phyloP scores from a whole-genome alignment of 2,113 vertebrate genomes.

The Terrapene triunguis region DNA sequence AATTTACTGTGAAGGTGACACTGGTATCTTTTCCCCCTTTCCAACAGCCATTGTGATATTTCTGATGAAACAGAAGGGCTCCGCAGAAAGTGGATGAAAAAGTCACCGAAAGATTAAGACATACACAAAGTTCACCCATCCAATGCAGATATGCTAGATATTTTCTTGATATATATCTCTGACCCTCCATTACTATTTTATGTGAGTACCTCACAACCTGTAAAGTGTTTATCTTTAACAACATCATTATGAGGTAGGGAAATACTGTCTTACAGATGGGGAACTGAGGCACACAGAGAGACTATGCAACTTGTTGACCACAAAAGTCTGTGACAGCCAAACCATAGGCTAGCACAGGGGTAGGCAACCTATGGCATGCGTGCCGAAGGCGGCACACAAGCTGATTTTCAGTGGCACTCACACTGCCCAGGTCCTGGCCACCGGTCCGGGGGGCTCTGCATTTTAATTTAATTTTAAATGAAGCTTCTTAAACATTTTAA shows the following conservation, averaged over 20 bases:
- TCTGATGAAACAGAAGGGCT: not conserved
- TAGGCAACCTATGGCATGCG: too few species aligned
- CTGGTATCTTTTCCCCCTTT: not conserved
- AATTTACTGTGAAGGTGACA: not conserved
- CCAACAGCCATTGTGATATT: not conserved
- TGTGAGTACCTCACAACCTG: not conserved
- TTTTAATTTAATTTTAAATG: too few species aligned
- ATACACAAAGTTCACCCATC: not conserved
- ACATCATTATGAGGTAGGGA: not conserved
- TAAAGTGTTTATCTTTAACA: rapidly evolving
- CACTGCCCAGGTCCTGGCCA: too few species aligned
- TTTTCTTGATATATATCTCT: not conserved
- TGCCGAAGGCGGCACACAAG: too few species aligned
- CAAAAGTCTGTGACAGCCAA: not conserved
- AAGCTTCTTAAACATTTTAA: too few species aligned
- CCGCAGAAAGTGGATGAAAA: not conserved
- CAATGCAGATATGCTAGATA: not conserved
- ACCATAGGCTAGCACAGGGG: not conserved
- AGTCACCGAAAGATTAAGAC: not conserved
- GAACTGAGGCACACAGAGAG: not conserved
- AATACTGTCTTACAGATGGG: rapidly evolving
- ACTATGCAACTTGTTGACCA: not conserved
- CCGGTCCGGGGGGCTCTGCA: too few species aligned
- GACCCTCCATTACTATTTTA: rapidly evolving
- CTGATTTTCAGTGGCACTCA: too few species aligned